Base-by-base conservation (phyloP, 2,797 vertebrate genomes). In the Siniperca scherzeri region DNA sequence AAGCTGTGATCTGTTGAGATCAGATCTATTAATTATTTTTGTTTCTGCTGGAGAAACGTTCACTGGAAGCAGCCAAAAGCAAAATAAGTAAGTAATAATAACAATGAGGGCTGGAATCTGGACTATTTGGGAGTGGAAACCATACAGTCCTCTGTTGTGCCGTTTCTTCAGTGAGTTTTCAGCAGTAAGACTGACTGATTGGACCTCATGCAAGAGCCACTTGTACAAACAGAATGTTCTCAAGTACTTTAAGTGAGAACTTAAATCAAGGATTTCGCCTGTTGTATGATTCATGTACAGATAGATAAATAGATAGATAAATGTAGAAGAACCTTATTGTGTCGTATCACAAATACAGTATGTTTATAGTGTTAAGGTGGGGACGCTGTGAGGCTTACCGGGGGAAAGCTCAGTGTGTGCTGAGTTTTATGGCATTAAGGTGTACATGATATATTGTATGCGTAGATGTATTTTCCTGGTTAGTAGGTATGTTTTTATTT, bases 121-220 rank as follows among this genome's bases (percentile, higher is more conserved):
- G 48, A 40, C 9, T 40, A 10, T 59, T 22, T 13, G 74, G 9
- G 9, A 40, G 40, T 40, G 40, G 3, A 52, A 59, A 70, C 4
- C 38, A 42, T 16, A 5, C 0, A 36, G 38, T 64, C 33, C 40
- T 22, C 4, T 42, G 42, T 62, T 44, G 68, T 61, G 5, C 64
- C 0, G 7, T 6, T 52, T 72, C 46, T 61, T 38, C 42, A 22
- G 25, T 33, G 25, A 33, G 21, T 56, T 72, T 67, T 68, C 30
- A 59, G 8, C 44, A 8, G 7, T 16, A 21, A 64, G 40, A 70
- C 0, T 22, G n/a, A 62, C 9, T 30, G 53, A 64, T 2, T 36
- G 70, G 66, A 62, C 81, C 72, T 74, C 81, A 73, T 77, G 87
- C 77, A 77, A 57, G 76, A 84, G 67, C 46, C 1, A 7, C 5